Evolutionary conservation across 2,888 invertebrate species (phyloP).

Genomic region (Cinara cedri): DNA sequence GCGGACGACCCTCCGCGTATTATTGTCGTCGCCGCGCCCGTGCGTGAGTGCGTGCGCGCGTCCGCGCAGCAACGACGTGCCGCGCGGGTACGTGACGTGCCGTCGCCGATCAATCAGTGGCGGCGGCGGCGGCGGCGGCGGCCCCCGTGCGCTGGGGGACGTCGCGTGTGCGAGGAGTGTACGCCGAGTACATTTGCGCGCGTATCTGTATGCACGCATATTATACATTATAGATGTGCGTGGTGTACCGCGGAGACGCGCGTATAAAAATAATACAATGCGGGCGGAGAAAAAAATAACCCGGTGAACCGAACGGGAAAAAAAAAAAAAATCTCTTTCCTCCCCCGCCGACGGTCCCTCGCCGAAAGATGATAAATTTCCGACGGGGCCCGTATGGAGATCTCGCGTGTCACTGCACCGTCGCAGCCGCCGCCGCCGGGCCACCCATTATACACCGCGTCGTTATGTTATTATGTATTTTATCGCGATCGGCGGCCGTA

Average conservation of each 20-base stretch:
- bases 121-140: background rate
- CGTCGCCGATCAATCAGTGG: constrained; percentile 46
- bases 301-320: background rate
- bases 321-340: background rate
- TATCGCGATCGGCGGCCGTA: constrained; percentile 27
- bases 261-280: too few species aligned
- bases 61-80: too few species aligned
- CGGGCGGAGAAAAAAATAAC: too few species aligned
- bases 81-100: constrained; percentile 49
- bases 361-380: constrained; percentile 38
- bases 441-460: too few species aligned
- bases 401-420: constrained; percentile 3
- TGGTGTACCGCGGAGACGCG: too few species aligned
- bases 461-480: background rate
- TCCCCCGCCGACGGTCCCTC: background rate
- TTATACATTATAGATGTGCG: too few species aligned
- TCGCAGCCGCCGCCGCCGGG: too few species aligned
- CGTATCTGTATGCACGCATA: too few species aligned
- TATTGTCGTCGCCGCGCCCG: constrained; percentile 18
- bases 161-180: constrained; percentile 11
- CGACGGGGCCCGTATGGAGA: constrained; percentile 30
- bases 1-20: constrained; percentile 20
- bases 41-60: background rate
- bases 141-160: background rate
- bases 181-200: too few species aligned